Evolutionary conservation across 2,888 invertebrate species (phyloP).

Genomic region (Apamea anceps): DNA sequence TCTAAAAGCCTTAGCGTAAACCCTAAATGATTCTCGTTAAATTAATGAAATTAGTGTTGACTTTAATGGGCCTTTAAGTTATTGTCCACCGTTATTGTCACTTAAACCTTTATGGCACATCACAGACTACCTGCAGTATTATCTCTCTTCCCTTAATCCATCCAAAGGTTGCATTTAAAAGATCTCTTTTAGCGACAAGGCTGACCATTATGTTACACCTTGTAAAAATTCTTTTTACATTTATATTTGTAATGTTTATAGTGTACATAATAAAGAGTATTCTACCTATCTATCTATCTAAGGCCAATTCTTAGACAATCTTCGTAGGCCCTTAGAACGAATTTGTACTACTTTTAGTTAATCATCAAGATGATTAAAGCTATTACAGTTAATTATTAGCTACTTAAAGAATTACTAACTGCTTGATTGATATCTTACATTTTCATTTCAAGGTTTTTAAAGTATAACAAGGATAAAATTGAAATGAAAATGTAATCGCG

Average conservation of each 20-base stretch:
- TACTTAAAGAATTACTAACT: neutral
- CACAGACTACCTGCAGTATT: neutral
- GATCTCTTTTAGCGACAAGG: neutral
- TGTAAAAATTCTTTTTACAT: neutral
- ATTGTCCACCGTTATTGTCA: neutral
- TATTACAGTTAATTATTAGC: neutral
- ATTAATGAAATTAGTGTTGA: neutral
- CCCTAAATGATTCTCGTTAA: neutral
- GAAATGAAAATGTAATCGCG: constrained; percentile 30
- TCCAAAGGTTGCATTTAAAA: neutral
- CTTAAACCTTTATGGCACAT: neutral
- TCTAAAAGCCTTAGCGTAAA: neutral
- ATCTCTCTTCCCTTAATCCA: neutral
- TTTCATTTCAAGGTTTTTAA: constrained; percentile 19
- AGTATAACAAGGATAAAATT: constrained; percentile 38
- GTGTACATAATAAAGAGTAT: neutral
- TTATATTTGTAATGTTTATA: neutral
- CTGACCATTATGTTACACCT: neutral
- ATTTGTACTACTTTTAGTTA: neutral
- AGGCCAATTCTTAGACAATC: neutral
- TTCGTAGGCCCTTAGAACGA: too few relatives aligned
- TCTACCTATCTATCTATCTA: neutral
- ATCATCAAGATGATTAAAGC: neutral
- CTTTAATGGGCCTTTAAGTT: neutral
- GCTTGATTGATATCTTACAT: constrained; percentile 22